These are phyloP conservation scores for Myzus persicae DNA, from an alignment of 1,140 invertebrate species.

Conservation along the genomic window DNA sequence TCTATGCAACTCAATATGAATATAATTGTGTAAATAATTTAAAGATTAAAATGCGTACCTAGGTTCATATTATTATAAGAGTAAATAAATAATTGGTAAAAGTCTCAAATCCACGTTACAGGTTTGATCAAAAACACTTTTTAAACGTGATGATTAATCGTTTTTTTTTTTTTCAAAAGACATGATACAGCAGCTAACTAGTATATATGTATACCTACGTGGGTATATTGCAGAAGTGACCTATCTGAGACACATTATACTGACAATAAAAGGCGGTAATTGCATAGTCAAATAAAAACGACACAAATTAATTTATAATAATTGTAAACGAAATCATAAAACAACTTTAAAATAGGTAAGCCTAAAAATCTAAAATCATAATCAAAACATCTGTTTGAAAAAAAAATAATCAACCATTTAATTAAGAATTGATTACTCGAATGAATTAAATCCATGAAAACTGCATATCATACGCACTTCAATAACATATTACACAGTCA, in stretches of 20 bases:
- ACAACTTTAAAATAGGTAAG: neutral
- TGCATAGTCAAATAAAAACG: neutral
- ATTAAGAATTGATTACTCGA: neutral
- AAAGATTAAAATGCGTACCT: too few species aligned
- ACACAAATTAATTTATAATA: neutral
- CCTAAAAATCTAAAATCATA: neutral
- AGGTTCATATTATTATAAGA: too few species aligned
- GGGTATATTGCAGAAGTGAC: neutral
- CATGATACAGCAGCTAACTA: too few species aligned
- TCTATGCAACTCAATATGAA: too few species aligned
- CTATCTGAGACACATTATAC: neutral
- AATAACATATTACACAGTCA: too few species aligned
- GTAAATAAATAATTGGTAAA: too few species aligned
- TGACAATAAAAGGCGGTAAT: neutral
- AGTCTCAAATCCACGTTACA: too few species aligned
- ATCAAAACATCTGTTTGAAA: neutral
- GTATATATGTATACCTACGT: neutral
- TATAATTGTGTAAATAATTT: too few species aligned
- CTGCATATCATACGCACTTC: too few species aligned
- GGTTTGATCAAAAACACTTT: neutral
- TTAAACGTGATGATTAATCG: neutral
- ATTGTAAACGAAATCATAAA: neutral
- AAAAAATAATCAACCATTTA: neutral
- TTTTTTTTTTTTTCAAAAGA: neutral
- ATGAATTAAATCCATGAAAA: too few species aligned